Conservation (phyloP, 2,888 invertebrate species). For the Drosophila algonquin region DNA sequence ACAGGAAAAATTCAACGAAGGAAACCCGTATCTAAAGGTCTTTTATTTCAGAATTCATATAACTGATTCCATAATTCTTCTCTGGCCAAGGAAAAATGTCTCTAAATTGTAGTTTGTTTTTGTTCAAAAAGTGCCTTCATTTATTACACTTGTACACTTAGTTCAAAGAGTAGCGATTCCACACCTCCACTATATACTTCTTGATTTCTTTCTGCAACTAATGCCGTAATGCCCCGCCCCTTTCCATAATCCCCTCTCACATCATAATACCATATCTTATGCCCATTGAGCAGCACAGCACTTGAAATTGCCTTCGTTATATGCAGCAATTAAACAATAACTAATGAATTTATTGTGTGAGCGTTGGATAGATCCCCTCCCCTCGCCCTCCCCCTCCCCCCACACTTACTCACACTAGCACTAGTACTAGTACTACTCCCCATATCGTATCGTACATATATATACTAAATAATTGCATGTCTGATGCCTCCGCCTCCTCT, state of each 20-base stretch:
- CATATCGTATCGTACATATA: conserved; percentile 7
- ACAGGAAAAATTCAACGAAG: too few species aligned
- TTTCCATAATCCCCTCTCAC: background rate
- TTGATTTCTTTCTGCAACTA: background rate
- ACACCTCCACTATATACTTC: background rate
- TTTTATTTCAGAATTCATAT: too few species aligned
- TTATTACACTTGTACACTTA: background rate
- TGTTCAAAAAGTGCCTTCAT: background rate
- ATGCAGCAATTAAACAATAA: conserved; percentile 76
- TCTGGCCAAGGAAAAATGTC: background rate
- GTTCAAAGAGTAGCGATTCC: background rate
- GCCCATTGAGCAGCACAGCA: conserved; percentile 19
- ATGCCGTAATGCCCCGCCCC: conserved; percentile 18
- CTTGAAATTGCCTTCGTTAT: conserved; percentile 72
- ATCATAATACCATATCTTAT: background rate
- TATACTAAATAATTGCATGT: conserved; percentile 46
- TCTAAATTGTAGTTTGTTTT: background rate
- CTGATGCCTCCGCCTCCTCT: conserved; percentile 29
- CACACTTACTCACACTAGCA: background rate
- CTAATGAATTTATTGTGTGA: conserved; percentile 72
- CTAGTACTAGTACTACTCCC: background rate
- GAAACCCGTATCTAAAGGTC: too few species aligned
- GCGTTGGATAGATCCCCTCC: conserved; percentile 27
- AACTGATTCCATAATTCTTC: too few species aligned
- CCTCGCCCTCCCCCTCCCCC: background rate